Percentiles rank a stretch among this genome's conserved stretches.
phyloP scores from a whole-genome alignment of 1,140 invertebrate species.

The Trichonephila inaurata region DNA sequence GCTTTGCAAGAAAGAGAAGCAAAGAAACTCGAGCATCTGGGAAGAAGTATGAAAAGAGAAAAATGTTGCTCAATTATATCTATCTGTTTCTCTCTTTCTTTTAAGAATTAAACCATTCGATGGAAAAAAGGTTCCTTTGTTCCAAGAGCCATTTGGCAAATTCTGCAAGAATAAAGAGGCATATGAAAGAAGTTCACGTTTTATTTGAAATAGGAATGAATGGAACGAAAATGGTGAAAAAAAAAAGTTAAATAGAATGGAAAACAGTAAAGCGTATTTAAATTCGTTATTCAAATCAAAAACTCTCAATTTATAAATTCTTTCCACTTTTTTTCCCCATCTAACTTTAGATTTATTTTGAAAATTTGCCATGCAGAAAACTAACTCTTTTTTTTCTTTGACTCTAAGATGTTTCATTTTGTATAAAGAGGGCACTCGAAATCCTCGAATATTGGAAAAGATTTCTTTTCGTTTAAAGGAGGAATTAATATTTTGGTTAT shows the following conservation, averaged over 20 bases:
- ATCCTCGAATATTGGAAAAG: background rate
- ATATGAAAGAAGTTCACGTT: background rate
- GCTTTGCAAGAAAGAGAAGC: background rate
- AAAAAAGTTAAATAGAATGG: background rate
- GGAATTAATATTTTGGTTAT: background rate
- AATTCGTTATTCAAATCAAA: background rate
- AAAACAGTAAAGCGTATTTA: background rate
- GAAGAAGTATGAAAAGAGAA: background rate
- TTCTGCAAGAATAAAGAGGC: background rate
- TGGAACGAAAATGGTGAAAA: background rate
- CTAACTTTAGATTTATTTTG: background rate
- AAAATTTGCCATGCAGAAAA: background rate
- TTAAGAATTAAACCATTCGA: slow-evolving; percentile 2
- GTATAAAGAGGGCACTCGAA: background rate
- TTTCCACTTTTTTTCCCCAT: background rate
- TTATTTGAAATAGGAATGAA: background rate
- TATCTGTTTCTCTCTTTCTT: background rate
- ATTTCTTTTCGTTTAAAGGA: background rate
- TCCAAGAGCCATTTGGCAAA: slow-evolving; percentile 9
- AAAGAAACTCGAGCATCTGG: background rate
- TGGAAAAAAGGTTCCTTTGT: background rate
- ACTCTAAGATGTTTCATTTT: background rate
- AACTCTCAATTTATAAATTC: background rate
- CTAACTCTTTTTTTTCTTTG: background rate
- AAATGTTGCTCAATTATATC: slow-evolving; percentile 18